Percentiles rank a stretch among this genome's conserved stretches.
Conservation (phyloP, 1,140 invertebrate genomes). For the Neodiprion lecontei region DNA sequence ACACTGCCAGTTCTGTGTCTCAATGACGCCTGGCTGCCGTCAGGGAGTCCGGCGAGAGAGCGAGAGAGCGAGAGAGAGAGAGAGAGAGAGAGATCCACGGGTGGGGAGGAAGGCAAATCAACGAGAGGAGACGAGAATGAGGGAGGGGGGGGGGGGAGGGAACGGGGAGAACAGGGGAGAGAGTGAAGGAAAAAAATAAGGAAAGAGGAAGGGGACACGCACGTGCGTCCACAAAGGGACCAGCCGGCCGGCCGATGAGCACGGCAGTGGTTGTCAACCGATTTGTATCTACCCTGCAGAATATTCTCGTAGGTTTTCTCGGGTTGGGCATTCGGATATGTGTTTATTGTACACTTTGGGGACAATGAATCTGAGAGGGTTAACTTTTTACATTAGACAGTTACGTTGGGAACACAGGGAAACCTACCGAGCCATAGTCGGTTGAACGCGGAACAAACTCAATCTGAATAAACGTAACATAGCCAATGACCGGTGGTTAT, state of each 20-base stretch:
- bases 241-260: background rate
- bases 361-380: too few relatives aligned
- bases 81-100: background rate
- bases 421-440: too few relatives aligned
- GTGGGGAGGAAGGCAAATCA: background rate
- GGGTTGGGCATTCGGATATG: too few relatives aligned
- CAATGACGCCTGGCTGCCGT: background rate
- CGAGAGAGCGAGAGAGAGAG: background rate
- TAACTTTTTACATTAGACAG: too few relatives aligned
- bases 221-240: slow-evolving; percentile 4
- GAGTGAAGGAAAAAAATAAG: background rate
- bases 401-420: too few relatives aligned
- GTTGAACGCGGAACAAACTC: too few relatives aligned
- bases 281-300: too few relatives aligned
- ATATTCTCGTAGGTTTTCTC: too few relatives aligned
- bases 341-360: too few relatives aligned
- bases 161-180: background rate
- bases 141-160: background rate
- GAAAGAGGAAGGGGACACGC: background rate
- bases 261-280: too few relatives aligned
- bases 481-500: too few relatives aligned
- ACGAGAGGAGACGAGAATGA: background rate
- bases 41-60: background rate
- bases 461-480: too few relatives aligned
- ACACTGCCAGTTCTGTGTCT: background rate